These are phyloP conservation scores for Bucorvus abyssinicus DNA, from an alignment of 2,797 vertebrate species.

Conservation along the genomic window DNA sequence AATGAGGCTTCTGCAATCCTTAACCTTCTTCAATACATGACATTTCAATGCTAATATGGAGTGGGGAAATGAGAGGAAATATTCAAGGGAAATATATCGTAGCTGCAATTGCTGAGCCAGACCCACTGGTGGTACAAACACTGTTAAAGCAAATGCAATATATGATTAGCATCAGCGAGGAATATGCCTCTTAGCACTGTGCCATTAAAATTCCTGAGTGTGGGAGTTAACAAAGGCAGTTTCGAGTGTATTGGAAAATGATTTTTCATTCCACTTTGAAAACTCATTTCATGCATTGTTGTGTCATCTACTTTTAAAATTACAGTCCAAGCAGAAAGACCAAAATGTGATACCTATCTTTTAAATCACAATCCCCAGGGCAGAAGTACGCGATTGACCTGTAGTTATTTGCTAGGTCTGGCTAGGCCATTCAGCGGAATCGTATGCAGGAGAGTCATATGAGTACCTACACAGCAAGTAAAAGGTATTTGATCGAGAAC, in stretches of 20 bases:
- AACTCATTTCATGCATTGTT: conserved; percentile 74
- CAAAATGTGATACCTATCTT: conserved; percentile 45
- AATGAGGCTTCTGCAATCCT: conserved; percentile 8
- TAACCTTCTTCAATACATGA: not conserved
- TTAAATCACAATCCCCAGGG: conserved; percentile 51
- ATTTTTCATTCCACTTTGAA: conserved; percentile 70
- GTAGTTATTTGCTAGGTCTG: conserved; percentile 46
- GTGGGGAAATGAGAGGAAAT: not conserved
- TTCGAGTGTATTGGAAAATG: conserved; percentile 58
- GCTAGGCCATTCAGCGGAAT: conserved; percentile 14
- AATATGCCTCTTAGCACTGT: conserved; percentile 20
- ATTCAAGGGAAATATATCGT: not conserved
- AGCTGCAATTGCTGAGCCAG: not conserved
- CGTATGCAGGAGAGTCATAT: conserved; percentile 41
- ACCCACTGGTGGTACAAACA: not conserved
- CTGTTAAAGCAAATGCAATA: not conserved
- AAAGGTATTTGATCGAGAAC: conserved; percentile 68
- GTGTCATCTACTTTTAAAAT: conserved; percentile 70
- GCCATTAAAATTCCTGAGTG: conserved; percentile 32
- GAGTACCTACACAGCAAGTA: conserved; percentile 13
- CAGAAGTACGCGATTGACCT: conserved; percentile 46
- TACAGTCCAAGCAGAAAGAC: conserved; percentile 56
- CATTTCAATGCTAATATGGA: conserved; percentile 16
- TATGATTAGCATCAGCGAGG: conserved; percentile 6
- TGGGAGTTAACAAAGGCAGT: conserved; percentile 51